A percentile compares a stretch with the other conserved stretches of the same genome.
Evolutionary conservation across 2,113 vertebrate species (phyloP).

Genomic region (Petaurus breviceps): DNA sequence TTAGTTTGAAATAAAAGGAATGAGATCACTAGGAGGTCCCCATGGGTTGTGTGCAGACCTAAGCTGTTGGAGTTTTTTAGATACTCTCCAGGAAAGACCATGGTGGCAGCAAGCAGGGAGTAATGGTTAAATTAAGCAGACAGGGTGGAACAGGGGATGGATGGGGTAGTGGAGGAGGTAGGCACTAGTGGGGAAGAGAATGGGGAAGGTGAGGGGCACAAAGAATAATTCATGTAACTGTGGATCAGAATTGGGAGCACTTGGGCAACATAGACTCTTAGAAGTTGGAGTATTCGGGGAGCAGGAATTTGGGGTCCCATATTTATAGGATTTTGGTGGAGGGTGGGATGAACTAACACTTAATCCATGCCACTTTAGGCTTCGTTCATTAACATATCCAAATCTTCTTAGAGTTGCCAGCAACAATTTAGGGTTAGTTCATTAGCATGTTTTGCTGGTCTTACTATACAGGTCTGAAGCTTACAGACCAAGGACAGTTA

Average conservation of each 20-base stretch:
- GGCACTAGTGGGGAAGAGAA: background rate
- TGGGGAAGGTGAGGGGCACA: background rate
- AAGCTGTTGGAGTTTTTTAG: background rate
- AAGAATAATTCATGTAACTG: background rate
- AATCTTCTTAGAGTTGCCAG: background rate
- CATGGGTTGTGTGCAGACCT: background rate
- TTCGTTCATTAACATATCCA: background rate
- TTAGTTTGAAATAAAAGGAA: background rate
- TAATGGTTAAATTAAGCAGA: background rate
- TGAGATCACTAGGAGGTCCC: background rate
- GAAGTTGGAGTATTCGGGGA: background rate
- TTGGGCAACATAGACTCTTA: background rate
- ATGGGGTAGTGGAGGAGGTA: background rate
- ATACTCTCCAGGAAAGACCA: background rate
- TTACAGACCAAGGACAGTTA: background rate
- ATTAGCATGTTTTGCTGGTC: background rate
- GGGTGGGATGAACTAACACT: background rate
- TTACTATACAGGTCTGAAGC: background rate
- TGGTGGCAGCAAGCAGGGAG: background rate
- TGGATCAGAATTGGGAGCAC: background rate
- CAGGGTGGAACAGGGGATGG: background rate
- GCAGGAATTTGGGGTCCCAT: background rate
- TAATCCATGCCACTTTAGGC: background rate
- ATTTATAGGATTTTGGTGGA: background rate
- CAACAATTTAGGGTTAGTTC: background rate